Percentiles rank a stretch among this genome's conserved stretches.
phyloP scores from a whole-genome alignment of 2,113 vertebrate species.

The Rhynchomys soricoides region DNA sequence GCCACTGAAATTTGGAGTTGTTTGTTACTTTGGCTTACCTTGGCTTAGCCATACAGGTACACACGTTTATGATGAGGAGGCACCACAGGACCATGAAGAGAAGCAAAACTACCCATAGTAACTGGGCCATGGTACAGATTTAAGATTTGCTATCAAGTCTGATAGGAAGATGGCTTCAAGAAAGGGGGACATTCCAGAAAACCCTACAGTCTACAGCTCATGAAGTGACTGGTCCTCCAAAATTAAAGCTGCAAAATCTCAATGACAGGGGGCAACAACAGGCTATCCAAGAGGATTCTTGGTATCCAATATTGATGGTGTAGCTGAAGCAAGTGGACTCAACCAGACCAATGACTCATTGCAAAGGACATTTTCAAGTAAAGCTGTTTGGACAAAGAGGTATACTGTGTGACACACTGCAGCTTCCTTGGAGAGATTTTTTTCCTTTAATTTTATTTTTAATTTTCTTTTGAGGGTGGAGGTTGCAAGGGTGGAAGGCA shows the following conservation, averaged over 20 bases:
- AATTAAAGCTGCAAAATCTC: not conserved
- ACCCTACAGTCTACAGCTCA: not conserved
- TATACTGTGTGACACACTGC: not conserved
- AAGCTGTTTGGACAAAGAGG: not conserved
- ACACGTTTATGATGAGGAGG: not conserved
- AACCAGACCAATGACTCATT: not conserved
- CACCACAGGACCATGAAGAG: not conserved
- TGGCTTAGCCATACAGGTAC: not conserved
- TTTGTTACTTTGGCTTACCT: not conserved
- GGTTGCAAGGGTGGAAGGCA: not conserved
- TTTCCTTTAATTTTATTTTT: not conserved
- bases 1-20: not conserved
- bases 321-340: not conserved
- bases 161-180: not conserved
- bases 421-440: not conserved
- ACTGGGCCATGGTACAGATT: not conserved
- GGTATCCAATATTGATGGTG: not conserved
- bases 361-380: not conserved
- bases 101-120: not conserved
- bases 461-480: not conserved
- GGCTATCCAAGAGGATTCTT: not conserved
- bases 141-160: not conserved
- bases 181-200: not conserved
- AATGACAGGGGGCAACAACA: not conserved
- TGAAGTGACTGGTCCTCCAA: not conserved